Conservation (phyloP, 2,888 invertebrate genomes). For the Allacma fusca region DNA sequence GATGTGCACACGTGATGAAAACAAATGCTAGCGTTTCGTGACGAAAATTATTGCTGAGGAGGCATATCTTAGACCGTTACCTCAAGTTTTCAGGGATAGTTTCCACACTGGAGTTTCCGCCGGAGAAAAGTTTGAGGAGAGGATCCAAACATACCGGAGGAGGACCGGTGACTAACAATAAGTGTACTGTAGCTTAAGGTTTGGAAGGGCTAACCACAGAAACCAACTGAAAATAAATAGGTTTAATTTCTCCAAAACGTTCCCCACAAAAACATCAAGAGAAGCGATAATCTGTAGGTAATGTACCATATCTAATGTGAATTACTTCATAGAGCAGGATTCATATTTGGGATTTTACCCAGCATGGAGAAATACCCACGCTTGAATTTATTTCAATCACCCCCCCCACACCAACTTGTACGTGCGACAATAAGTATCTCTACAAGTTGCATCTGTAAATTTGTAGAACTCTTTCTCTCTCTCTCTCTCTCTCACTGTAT, state of each 20-base stretch:
- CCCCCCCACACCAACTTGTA: background rate
- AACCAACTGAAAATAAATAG: constrained; percentile 20
- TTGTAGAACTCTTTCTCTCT: too few relatives aligned
- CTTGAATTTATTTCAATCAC: background rate
- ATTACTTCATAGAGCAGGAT: constrained; percentile 6
- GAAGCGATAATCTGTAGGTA: constrained; percentile 36
- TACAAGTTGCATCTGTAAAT: too few relatives aligned
- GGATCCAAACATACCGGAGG: too few relatives aligned
- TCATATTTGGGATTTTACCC: background rate
- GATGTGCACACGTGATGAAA: background rate
- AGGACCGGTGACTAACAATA: too few relatives aligned
- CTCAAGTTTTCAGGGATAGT: background rate
- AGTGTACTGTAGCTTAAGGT: background rate
- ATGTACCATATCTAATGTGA: constrained; percentile 40
- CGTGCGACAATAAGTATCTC: background rate
- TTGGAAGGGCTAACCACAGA: background rate
- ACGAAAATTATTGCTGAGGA: constrained; percentile 16
- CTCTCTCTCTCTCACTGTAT: too few relatives aligned
- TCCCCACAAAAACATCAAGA: constrained; percentile 20
- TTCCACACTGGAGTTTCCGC: background rate
- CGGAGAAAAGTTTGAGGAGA: background rate
- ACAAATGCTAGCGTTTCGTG: background rate
- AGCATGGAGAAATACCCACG: background rate
- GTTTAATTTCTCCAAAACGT: constrained; percentile 21
- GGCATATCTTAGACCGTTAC: too few relatives aligned